Evolutionary conservation across 2,797 vertebrate genomes (phyloP).

Genomic region (Spea hammondii): DNA sequence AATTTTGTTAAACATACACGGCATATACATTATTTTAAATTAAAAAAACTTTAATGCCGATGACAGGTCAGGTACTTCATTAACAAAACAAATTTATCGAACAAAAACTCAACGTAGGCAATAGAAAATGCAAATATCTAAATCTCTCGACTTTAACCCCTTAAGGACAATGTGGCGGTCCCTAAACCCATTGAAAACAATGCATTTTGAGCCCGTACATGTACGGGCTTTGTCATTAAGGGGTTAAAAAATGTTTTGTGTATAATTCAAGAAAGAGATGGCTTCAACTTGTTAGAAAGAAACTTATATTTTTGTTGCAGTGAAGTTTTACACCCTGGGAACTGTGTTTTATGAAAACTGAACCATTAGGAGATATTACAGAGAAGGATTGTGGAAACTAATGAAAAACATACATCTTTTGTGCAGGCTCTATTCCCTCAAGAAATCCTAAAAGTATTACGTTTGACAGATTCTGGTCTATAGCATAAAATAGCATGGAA

Average conservation of each 20-base stretch:
- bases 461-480: conserved; percentile 60
- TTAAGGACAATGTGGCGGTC: no score
- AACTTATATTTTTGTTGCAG: conserved; percentile 48
- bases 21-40: no score
- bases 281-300: conserved; percentile 43
- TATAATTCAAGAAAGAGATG: not conserved
- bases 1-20: no score
- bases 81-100: no score
- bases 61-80: no score
- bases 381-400: conserved; percentile 62
- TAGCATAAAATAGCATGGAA: conserved; percentile 59
- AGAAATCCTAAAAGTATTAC: conserved; percentile 62
- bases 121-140: no score
- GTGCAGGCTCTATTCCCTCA: conserved; percentile 56
- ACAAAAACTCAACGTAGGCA: no score
- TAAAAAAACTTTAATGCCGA: no score
- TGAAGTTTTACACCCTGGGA: conserved; percentile 57
- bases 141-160: no score
- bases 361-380: conserved; percentile 69
- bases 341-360: conserved; percentile 64
- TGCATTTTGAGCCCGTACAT: no score
- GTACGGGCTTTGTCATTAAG: no score
- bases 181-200: no score
- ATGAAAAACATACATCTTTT: conserved; percentile 67
- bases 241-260: not conserved